Conservation (phyloP, 1,140 invertebrate genomes). For the Manduca sexta region DNA sequence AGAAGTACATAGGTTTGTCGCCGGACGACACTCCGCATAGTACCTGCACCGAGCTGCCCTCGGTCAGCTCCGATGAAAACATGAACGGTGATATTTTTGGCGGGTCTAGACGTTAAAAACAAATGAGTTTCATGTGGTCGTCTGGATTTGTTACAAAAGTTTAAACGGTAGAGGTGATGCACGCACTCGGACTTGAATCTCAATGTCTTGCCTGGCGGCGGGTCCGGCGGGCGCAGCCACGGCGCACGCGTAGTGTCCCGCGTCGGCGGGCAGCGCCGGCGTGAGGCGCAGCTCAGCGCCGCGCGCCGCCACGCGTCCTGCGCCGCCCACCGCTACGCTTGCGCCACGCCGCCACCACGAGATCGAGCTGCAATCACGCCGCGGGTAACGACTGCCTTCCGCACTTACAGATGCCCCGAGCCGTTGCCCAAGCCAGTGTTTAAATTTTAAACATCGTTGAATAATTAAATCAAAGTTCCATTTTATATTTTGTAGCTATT, state of each 20-base stretch:
- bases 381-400: not conserved
- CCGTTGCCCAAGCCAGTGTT: not conserved
- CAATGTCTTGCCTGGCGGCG: constrained; percentile 78
- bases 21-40: constrained; percentile 89
- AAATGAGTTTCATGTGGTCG: too few species aligned
- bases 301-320: constrained; percentile 34
- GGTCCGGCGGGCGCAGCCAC: constrained; percentile 83
- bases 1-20: constrained; percentile 86
- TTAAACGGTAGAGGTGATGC: not conserved
- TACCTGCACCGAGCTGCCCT: constrained; percentile 88
- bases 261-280: constrained; percentile 77
- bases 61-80: constrained; percentile 87
- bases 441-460: not conserved
- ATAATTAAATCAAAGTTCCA: too few species aligned
- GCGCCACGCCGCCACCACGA: constrained; percentile 39
- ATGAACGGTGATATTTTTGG: constrained; percentile 86
- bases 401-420: too few species aligned
- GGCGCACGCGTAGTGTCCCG: constrained; percentile 88
- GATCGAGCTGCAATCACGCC: constrained; percentile 27
- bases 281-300: constrained; percentile 80
- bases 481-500: too few species aligned
- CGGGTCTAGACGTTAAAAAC: constrained; percentile 62
- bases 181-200: constrained; percentile 85
- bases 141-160: too few species aligned
- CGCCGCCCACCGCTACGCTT: constrained; percentile 20